Conservation (phyloP, 2,797 vertebrate species). For the Sylvia borin region DNA sequence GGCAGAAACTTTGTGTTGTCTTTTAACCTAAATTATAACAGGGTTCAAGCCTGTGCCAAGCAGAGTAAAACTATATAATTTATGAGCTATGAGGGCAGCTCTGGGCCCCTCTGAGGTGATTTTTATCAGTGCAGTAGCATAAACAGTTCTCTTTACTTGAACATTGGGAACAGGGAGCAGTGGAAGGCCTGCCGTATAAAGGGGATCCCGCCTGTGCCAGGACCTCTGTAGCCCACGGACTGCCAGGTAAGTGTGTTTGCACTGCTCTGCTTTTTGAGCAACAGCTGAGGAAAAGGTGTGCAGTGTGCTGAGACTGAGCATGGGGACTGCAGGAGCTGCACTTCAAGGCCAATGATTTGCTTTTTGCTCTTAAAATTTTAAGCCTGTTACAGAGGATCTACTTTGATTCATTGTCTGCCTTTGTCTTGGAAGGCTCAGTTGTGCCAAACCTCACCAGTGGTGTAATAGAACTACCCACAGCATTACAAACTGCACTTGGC, state of each 20-base stretch:
- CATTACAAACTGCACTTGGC: background rate
- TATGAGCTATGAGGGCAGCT: slow-evolving; percentile 47
- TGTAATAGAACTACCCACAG: background rate
- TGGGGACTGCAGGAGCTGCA: fast-evolving
- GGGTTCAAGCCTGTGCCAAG: slow-evolving; percentile 59
- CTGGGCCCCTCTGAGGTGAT: slow-evolving; percentile 40
- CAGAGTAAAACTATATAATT: slow-evolving; percentile 49
- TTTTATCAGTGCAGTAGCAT: slow-evolving; percentile 60
- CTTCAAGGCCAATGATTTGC: background rate
- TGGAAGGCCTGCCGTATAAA: background rate
- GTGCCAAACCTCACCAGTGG: background rate
- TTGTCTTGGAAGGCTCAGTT: background rate
- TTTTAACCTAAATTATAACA: slow-evolving; percentile 63
- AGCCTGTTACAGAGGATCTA: background rate
- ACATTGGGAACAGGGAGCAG: background rate
- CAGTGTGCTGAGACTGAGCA: background rate
- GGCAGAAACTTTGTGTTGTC: slow-evolving; percentile 44
- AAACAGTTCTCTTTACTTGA: slow-evolving; percentile 23
- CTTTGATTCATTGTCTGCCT: background rate
- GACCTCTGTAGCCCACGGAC: background rate
- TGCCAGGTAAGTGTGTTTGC: background rate
- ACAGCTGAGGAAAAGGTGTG: background rate
- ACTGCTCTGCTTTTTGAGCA: background rate
- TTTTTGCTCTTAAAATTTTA: background rate
- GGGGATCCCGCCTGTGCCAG: background rate